These are phyloP conservation scores for Halesus radiatus DNA, from an alignment of 1,140 invertebrate genomes.

Conservation along the genomic window DNA sequence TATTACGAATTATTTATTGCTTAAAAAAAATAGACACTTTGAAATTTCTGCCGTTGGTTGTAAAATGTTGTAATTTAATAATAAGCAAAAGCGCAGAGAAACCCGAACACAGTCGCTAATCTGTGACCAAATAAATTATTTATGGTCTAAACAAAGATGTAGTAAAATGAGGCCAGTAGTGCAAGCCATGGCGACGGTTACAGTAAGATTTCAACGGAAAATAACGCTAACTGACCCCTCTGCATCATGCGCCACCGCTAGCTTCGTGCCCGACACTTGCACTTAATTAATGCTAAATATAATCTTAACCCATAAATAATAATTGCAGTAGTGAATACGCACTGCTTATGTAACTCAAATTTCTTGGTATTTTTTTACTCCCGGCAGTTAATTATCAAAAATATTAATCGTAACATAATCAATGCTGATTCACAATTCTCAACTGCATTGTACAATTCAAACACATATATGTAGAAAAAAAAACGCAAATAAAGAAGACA, in stretches of 20 bases:
- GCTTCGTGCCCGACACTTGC: background rate
- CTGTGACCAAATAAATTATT: constrained; percentile 6
- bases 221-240: constrained; percentile 29
- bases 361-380: no score
- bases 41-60: no score
- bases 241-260: background rate
- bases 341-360: background rate
- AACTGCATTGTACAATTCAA: no score
- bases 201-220: constrained; percentile 9
- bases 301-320: constrained; percentile 40
- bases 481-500: background rate
- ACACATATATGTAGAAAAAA: no score
- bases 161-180: constrained; percentile 5
- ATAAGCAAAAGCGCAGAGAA: no score
- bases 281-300: constrained; percentile 39
- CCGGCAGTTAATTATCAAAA: no score
- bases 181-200: background rate
- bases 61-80: no score
- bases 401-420: no score
- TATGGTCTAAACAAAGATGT: background rate
- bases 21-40: no score
- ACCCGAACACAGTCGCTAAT: background rate
- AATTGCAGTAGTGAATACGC: constrained; percentile 34
- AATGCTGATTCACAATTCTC: no score
- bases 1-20: no score